Percentiles rank a stretch among this genome's conserved stretches.
These are phyloP conservation scores for Acanthurus lineatus DNA, from an alignment of 2,797 vertebrate species.

Conservation along the genomic window DNA sequence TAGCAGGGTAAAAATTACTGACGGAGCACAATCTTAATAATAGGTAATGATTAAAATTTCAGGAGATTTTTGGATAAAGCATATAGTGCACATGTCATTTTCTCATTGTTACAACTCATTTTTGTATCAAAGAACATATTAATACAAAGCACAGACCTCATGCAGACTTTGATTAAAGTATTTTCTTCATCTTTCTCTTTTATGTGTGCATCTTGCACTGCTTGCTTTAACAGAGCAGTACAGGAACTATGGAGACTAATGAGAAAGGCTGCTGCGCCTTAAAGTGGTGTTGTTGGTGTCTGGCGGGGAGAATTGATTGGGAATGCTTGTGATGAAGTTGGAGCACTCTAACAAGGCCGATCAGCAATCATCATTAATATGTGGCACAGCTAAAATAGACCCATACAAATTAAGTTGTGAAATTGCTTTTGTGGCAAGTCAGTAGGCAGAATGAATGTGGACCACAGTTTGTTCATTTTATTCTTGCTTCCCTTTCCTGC, in stretches of 20 bases:
- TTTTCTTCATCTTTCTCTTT: constrained; percentile 50
- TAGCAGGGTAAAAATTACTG: not conserved
- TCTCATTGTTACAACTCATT: constrained; percentile 33
- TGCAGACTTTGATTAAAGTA: constrained; percentile 41
- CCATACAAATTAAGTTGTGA: constrained; percentile 82
- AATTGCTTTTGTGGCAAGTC: constrained; percentile 84
- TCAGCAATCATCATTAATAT: constrained; percentile 89
- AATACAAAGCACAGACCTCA: constrained; percentile 45
- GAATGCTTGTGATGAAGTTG: constrained; percentile 86
- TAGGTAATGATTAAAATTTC: constrained; percentile 5
- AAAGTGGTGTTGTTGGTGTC: constrained; percentile 84
- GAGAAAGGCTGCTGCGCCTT: constrained; percentile 78
- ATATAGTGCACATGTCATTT: constrained; percentile 20
- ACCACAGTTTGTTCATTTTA: constrained; percentile 47
- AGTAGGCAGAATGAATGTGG: constrained; percentile 67
- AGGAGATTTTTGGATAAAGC: constrained; percentile 19
- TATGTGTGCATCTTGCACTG: constrained; percentile 44
- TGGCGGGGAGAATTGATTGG: constrained; percentile 86
- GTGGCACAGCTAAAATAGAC: constrained; percentile 86
- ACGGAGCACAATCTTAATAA: constrained; percentile 9
- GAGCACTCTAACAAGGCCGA: constrained; percentile 82
- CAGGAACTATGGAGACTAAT: constrained; percentile 74
- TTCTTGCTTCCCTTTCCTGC: not conserved
- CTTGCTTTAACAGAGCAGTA: constrained; percentile 61
- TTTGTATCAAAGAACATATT: constrained; percentile 52